A percentile compares a stretch with the other conserved stretches of the same genome.
These are phyloP conservation scores for Carassius gibelio DNA, from an alignment of 2,113 vertebrate genomes.

Conservation along the genomic window DNA sequence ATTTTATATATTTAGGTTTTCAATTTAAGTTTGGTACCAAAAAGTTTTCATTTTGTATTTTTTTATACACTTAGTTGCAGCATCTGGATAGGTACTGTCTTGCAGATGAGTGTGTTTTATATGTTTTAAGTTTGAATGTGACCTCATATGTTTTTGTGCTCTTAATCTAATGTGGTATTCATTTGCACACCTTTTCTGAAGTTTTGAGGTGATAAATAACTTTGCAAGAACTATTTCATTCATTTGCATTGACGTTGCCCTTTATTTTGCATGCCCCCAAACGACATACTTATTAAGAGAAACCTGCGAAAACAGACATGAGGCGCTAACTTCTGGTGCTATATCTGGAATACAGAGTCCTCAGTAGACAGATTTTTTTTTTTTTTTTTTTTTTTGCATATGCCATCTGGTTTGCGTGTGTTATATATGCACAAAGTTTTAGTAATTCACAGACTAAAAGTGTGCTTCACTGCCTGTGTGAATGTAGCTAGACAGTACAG, in stretches of 20 bases:
- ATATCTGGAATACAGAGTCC: slow-evolving; percentile 10
- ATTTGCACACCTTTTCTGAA: not conserved
- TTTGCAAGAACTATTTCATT: not conserved
- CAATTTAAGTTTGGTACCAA: not conserved
- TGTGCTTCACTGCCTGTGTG: not conserved
- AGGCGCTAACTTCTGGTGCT: not conserved
- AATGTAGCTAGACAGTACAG: not conserved
- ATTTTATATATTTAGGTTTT: not conserved
- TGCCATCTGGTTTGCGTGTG: not conserved
- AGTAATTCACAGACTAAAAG: not conserved
- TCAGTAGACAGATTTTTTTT: not conserved
- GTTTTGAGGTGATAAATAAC: not conserved
- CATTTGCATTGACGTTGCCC: not conserved
- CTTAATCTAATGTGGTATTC: not conserved
- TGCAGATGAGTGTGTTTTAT: not conserved
- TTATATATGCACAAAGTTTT: not conserved
- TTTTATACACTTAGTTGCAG: not conserved
- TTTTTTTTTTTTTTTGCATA: not conserved
- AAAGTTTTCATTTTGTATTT: not conserved
- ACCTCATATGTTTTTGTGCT: not conserved
- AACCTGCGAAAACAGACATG: not conserved
- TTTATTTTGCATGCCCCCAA: not conserved
- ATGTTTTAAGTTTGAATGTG: not conserved
- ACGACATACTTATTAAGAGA: slow-evolving; percentile 9
- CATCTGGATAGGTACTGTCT: not conserved